A percentile compares a stretch with the other conserved stretches of the same genome.
Evolutionary conservation across 2,113 vertebrate species (phyloP).

Genomic region (Gila orcuttii): DNA sequence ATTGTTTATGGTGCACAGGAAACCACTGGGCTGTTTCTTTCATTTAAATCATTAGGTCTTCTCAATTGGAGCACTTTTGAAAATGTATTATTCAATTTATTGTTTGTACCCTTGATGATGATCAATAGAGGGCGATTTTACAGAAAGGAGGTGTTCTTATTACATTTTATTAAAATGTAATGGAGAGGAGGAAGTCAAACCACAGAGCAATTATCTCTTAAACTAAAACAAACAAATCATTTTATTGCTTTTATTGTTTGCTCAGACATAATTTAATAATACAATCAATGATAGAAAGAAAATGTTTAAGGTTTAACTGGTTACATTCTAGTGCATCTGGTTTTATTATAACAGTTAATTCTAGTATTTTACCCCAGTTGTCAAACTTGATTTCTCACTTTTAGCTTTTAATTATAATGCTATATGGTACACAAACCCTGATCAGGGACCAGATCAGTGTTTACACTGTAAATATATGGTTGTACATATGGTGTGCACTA

Average conservation of each 20-base stretch:
- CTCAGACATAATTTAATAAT: conserved; percentile 56
- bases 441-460: background rate
- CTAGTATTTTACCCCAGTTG: conserved; percentile 9
- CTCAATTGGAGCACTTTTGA: conserved; percentile 54
- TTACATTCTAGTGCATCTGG: background rate
- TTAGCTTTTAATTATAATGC: conserved; percentile 28
- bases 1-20: conserved; percentile 48
- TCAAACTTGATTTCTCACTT: conserved; percentile 39
- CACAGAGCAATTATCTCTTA: conserved; percentile 63
- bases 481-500: background rate
- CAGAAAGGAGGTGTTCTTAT: conserved; percentile 58
- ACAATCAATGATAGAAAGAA: conserved; percentile 47
- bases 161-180: conserved; percentile 65
- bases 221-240: conserved; percentile 62
- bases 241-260: conserved; percentile 61
- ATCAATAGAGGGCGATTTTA: conserved; percentile 62
- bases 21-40: conserved; percentile 43
- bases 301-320: conserved; percentile 52
- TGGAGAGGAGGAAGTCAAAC: conserved; percentile 61
- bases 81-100: conserved; percentile 59
- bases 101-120: conserved; percentile 56
- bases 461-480: background rate
- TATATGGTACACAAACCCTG: conserved; percentile 12
- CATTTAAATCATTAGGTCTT: conserved; percentile 48
- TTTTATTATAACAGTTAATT: conserved; percentile 9